These are phyloP conservation scores for Bothrops jararaca DNA, from an alignment of 2,113 vertebrate species.

Conservation along the genomic window DNA sequence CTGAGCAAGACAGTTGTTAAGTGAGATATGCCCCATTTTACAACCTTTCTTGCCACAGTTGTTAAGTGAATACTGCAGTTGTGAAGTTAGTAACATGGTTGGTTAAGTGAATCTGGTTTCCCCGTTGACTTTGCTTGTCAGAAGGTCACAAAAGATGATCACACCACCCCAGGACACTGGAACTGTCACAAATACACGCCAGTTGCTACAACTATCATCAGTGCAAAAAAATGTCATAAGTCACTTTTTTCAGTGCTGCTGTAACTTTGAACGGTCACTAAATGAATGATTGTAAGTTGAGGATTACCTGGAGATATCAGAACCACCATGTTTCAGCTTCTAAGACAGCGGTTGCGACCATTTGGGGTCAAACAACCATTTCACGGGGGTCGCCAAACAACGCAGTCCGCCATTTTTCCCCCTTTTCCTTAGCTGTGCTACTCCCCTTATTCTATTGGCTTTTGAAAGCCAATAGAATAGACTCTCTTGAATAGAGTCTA, in stretches of 20 bases:
- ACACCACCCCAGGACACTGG: fast-evolving
- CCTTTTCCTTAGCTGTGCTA: too few species aligned
- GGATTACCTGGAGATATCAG: not conserved
- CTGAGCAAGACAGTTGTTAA: too few species aligned
- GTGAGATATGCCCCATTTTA: too few species aligned
- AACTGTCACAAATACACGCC: not conserved
- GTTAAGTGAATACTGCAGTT: not conserved
- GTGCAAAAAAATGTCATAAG: not conserved
- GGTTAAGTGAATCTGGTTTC: not conserved
- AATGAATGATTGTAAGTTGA: not conserved
- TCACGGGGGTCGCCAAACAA: too few species aligned
- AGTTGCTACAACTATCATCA: not conserved
- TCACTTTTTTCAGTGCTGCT: not conserved
- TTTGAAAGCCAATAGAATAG: too few species aligned
- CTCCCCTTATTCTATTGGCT: too few species aligned
- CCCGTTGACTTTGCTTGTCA: not conserved
- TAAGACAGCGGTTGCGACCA: too few species aligned
- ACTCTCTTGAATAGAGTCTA: too few species aligned
- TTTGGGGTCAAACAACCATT: too few species aligned
- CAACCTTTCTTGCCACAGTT: too few species aligned
- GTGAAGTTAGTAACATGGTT: not conserved
- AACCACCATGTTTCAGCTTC: not conserved
- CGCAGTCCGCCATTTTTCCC: too few species aligned
- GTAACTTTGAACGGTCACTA: not conserved
- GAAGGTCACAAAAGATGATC: not conserved